Evolutionary conservation across 2,113 vertebrate species (phyloP), one percentile per base, ranked within the genome.

Genomic region (Gnathonemus longibarbis): DNA sequence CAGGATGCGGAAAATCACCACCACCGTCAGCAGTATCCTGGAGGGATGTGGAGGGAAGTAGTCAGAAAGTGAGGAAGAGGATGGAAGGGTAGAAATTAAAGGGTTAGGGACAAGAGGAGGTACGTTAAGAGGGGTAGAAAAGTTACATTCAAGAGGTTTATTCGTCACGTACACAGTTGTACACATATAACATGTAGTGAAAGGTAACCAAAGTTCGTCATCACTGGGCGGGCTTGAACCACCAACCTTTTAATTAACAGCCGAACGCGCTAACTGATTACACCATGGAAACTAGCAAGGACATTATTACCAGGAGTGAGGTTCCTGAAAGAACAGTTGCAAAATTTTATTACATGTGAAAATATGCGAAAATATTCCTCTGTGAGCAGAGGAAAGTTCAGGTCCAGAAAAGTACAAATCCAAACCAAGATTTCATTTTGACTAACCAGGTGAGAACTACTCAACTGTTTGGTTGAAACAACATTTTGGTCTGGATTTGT

Each of bases 1-100:
- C 3, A 98, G 94, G 93, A 98, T 98, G 31, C 97, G 97, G 94
- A 98, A 98, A 91, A 98, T 98, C 53, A 98, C 97, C 89, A 98
- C 97, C 45, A 98, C 97, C 0, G 97, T 98, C 93, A 98, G 95
- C 91, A 98, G 95, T 93, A 98, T 98, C 95, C 97, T 98, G 87
- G 1, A 39, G 15, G 62, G 27, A 62, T 19, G 31, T 48, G 52
- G 11, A 74, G 66, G 66, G 27, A 31, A 24, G 39, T 4, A 10
- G 9, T 2, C 13, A n/a, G 87, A 91, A 77, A 46, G 27, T 87
- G n/a, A 50, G 52, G 90, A 35, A n/a, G 13, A 35, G 21, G 45
- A 3, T 58, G 46, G 45, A 53, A 56, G 27, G 42, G 42, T 84
- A 24, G 19, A 48, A 84, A 2, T 1, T 48, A 10, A 48, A 11